Evolutionary conservation across 1,140 invertebrate species (phyloP).

Genomic region (Megalopta genalis): DNA sequence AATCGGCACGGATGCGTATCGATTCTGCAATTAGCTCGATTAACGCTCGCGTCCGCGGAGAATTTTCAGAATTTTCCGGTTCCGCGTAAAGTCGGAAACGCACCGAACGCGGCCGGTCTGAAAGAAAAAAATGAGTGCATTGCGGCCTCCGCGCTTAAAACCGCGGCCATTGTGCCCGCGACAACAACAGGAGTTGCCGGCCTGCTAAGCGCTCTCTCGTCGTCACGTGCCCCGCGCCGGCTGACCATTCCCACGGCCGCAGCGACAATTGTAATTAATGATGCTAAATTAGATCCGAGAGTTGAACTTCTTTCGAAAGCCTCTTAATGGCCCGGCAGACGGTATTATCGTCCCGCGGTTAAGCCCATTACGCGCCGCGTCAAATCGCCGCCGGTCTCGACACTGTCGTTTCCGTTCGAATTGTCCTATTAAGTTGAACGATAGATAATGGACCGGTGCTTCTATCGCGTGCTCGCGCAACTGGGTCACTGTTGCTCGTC

Average conservation of each 20-base stretch:
- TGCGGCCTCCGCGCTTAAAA: constrained; percentile 5
- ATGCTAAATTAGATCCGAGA: constrained; percentile 51
- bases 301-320: constrained; percentile 48
- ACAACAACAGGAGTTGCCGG: constrained; percentile 49
- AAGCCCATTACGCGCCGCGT: constrained; percentile 20
- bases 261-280: constrained; percentile 62
- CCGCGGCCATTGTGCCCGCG: constrained; percentile 42
- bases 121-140: too few relatives aligned
- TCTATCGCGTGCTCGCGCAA: not conserved
- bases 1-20: not conserved
- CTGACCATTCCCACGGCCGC: constrained; percentile 53
- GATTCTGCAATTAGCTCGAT: constrained; percentile 17
- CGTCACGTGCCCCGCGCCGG: constrained; percentile 23
- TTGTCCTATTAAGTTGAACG: not conserved
- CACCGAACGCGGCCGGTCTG: too few relatives aligned
- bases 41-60: not conserved
- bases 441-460: constrained; percentile 3
- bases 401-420: not conserved
- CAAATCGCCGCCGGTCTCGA: not conserved
- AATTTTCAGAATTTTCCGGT: not conserved
- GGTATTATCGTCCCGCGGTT: constrained; percentile 43
- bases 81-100: too few relatives aligned
- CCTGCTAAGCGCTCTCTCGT: constrained; percentile 33
- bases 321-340: constrained; percentile 23
- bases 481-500: not conserved